Evolutionary conservation across 2,113 vertebrate genomes (phyloP).

Genomic region (Caloenas nicobarica): DNA sequence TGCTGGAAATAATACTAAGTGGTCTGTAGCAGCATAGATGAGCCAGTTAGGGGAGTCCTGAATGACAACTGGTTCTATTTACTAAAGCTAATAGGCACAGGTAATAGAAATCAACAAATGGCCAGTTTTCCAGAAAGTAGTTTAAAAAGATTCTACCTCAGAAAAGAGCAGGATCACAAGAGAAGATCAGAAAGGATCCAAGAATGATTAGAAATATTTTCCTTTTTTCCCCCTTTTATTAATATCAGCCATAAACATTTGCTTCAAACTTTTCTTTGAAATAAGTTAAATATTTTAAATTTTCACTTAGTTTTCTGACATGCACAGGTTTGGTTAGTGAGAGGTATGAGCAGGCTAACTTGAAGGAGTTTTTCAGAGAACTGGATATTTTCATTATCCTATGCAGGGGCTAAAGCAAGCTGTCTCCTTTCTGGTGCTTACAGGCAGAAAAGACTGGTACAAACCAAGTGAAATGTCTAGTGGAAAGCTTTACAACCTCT

Average conservation of each 20-base stretch:
- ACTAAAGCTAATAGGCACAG: background rate
- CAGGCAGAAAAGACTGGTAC: background rate
- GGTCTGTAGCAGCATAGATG: background rate
- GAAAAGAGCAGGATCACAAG: background rate
- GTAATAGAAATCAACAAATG: background rate
- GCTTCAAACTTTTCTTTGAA: background rate
- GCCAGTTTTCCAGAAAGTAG: background rate
- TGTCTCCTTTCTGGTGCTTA: background rate
- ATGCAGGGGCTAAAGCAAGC: rapidly evolving
- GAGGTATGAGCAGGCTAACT: background rate
- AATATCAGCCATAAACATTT: background rate
- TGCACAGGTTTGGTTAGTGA: background rate
- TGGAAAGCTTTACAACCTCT: background rate
- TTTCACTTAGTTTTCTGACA: background rate
- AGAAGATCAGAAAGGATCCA: background rate
- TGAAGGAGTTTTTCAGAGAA: background rate
- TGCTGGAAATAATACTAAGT: background rate
- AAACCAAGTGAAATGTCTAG: background rate
- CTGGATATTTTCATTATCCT: background rate
- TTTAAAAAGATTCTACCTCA: background rate
- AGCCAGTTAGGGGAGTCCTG: background rate
- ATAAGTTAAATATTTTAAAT: background rate
- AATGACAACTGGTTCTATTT: background rate
- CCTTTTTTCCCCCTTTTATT: background rate
- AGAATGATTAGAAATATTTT: background rate